Conservation (phyloP, 2,797 vertebrate genomes). For the Sebastes matsubarae region DNA sequence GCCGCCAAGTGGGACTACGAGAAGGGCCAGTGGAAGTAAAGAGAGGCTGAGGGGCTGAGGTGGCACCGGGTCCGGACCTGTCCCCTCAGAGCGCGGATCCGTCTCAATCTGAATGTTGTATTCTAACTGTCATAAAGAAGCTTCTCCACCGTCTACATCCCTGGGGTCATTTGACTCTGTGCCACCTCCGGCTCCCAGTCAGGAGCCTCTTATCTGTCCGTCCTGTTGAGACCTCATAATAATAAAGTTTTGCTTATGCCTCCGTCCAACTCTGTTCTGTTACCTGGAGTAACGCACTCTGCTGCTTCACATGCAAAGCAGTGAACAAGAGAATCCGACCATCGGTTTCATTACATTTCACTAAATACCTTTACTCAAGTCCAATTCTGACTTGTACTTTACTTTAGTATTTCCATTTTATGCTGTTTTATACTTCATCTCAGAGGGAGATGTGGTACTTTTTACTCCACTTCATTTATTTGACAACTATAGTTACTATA, state of each 20-base stretch:
- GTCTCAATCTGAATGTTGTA: not conserved
- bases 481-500: not conserved
- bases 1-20: slow-evolving; percentile 88
- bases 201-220: not conserved
- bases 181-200: not conserved
- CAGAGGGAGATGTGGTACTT: no score
- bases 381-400: not conserved
- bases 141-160: not conserved
- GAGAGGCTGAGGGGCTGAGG: not conserved
- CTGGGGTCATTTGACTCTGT: not conserved
- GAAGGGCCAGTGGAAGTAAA: slow-evolving; percentile 89
- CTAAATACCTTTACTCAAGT: not conserved
- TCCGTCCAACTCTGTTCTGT: not conserved
- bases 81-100: not conserved
- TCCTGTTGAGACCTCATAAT: slow-evolving; percentile 23
- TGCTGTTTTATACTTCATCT: no score
- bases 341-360: not conserved
- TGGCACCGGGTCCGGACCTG: not conserved
- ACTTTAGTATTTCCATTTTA: no score
- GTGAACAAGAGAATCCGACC: not conserved
- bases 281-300: accelerated
- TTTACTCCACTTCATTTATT: no score
- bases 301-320: not conserved
- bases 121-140: not conserved
- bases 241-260: slow-evolving; percentile 30